phyloP scores from a whole-genome alignment of 2,797 vertebrate species.

The Urosaurus nigricauda region DNA sequence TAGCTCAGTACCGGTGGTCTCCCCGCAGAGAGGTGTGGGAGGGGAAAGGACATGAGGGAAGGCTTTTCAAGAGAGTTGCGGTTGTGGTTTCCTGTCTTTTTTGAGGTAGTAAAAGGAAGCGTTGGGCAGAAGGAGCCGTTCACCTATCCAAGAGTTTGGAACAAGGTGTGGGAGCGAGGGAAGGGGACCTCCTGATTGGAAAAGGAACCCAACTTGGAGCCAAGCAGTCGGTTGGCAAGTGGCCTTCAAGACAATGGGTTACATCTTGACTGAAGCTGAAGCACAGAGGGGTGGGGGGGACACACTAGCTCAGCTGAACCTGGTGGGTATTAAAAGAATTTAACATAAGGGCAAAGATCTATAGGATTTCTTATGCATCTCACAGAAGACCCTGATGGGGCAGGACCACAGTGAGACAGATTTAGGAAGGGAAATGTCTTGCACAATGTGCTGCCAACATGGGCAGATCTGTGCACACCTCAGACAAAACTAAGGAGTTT shows the following conservation, averaged over 20 bases:
- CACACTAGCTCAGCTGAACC: neutral
- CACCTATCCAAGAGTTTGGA: slow-evolving; percentile 5
- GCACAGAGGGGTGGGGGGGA: too few relatives aligned
- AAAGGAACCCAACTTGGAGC: neutral
- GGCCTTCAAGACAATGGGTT: neutral
- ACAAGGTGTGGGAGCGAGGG: neutral
- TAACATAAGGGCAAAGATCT: neutral
- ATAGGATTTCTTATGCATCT: neutral
- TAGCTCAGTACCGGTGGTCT: slow-evolving; percentile 77
- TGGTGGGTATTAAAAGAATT: neutral
- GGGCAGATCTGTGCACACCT: neutral
- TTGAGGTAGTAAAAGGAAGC: slow-evolving; percentile 59
- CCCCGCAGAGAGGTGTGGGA: slow-evolving; percentile 68
- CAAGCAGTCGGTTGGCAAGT: neutral
- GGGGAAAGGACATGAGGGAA: neutral
- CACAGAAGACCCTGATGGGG: neutral
- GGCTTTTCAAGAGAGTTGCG: slow-evolving; percentile 68
- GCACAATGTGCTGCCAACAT: neutral
- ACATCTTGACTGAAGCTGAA: neutral
- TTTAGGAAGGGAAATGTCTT: neutral
- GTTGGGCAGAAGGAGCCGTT: slow-evolving; percentile 48
- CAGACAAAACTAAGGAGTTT: too few relatives aligned
- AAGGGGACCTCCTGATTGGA: neutral
- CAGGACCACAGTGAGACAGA: too few relatives aligned
- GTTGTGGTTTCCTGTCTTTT: slow-evolving; percentile 68